phyloP scores from a whole-genome alignment of 2,797 vertebrate genomes.

The Columba guinea region DNA sequence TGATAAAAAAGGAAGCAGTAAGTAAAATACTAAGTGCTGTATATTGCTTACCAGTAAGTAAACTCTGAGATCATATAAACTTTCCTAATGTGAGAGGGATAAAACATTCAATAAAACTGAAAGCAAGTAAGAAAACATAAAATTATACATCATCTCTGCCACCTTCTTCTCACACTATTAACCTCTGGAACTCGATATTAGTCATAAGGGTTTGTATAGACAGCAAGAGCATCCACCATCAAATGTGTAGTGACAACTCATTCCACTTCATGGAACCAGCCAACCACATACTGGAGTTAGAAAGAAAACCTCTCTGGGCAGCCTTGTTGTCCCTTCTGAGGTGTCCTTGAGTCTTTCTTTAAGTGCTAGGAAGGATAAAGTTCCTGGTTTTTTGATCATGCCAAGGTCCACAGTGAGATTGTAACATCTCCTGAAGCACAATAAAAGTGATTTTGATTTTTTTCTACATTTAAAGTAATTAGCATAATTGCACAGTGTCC shows the following conservation, averaged over 20 bases:
- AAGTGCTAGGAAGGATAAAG: not conserved
- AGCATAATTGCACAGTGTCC: not conserved
- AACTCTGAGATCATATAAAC: not conserved
- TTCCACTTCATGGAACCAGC: not conserved
- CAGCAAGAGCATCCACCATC: not conserved
- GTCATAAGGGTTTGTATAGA: not conserved
- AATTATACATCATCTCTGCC: not conserved
- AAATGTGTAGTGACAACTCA: not conserved
- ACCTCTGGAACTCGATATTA: not conserved
- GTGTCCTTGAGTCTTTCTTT: not conserved
- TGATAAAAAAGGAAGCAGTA: not conserved
- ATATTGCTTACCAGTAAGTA: conserved; percentile 6
- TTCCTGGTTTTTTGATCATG: not conserved
- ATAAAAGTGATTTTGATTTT: not conserved
- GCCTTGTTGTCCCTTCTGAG: not conserved
- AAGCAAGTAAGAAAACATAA: not conserved
- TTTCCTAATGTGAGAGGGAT: not conserved
- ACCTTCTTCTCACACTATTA: not conserved
- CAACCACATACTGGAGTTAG: not conserved
- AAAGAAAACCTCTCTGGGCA: not conserved
- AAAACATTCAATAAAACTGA: conserved; percentile 25
- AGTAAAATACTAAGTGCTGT: not conserved
- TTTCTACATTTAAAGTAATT: not conserved
- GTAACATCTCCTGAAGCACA: not conserved
- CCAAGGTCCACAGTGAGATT: not conserved